Conservation (phyloP, 2,888 invertebrate species). For the Amblyjoppa proteus region DNA sequence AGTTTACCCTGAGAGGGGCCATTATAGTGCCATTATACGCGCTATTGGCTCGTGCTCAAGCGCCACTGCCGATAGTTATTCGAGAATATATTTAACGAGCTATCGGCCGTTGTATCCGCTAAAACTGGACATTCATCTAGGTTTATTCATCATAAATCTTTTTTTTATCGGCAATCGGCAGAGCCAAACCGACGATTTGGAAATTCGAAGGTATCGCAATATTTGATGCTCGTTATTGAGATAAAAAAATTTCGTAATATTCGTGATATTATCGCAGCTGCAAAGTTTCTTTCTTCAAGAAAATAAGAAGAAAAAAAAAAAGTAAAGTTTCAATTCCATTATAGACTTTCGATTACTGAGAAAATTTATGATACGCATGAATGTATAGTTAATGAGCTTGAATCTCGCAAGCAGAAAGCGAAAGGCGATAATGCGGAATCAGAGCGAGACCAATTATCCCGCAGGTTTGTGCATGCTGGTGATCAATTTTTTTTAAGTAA, state of each 20-base stretch:
- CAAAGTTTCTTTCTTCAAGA: not conserved
- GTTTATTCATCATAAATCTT: not conserved
- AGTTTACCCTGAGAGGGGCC: not conserved
- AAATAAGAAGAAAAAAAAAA: not conserved
- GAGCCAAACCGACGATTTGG: constrained; percentile 11
- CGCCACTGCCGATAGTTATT: constrained; percentile 19
- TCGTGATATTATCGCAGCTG: not conserved
- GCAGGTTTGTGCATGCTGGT: constrained; percentile 52
- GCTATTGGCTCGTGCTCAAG: constrained; percentile 19
- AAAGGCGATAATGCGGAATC: constrained; percentile 64
- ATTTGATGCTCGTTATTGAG: not conserved
- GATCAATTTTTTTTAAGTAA: not conserved
- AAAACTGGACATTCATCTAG: constrained; percentile 17
- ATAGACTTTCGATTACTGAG: constrained; percentile 55
- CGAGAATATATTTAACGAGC: constrained; percentile 50
- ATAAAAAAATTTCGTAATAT: constrained; percentile 6
- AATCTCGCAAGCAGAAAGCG: constrained; percentile 63
- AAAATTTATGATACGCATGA: constrained; percentile 55
- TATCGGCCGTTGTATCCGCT: constrained; percentile 23
- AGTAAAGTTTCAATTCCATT: constrained; percentile 15
- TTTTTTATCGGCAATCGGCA: not conserved
- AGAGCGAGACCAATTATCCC: constrained; percentile 66
- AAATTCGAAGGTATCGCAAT: constrained; percentile 21
- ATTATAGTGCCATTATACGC: constrained; percentile 20
- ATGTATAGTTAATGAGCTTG: constrained; percentile 23